These are phyloP conservation scores for Amphiprion percula DNA, from an alignment of 2,113 vertebrate species.

Conservation along the genomic window DNA sequence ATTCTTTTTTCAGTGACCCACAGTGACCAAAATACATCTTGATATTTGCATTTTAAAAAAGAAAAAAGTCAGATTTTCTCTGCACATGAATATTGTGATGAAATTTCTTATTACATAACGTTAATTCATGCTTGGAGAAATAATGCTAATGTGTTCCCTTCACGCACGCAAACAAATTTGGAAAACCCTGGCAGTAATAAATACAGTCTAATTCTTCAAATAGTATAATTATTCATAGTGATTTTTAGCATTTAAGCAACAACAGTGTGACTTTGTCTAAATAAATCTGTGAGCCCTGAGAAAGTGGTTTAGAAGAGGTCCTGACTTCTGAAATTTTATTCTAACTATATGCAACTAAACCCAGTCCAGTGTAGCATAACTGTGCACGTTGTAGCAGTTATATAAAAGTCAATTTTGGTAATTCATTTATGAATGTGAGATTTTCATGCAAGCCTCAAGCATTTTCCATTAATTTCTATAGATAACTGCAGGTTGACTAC, in stretches of 20 bases:
- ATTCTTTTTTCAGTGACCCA: too few species aligned
- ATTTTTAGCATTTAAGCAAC: conserved; percentile 19
- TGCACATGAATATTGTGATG: not conserved
- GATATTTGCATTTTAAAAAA: not conserved
- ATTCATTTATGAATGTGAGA: too few species aligned
- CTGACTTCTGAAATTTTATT: too few species aligned
- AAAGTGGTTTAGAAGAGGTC: too few species aligned
- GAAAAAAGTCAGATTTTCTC: not conserved
- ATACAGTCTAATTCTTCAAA: not conserved
- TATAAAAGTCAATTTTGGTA: too few species aligned
- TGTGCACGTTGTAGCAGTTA: too few species aligned
- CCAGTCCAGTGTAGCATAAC: too few species aligned
- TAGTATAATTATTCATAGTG: conserved; percentile 19
- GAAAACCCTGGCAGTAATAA: conserved; percentile 23
- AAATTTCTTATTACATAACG: conserved; percentile 2
- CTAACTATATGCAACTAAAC: too few species aligned
- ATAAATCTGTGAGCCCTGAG: not conserved
- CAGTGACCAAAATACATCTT: not conserved
- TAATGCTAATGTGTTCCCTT: not conserved
- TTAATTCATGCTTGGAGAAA: not conserved
- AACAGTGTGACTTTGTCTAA: conserved; percentile 4
- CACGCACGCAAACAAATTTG: not conserved
- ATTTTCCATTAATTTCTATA: too few species aligned
- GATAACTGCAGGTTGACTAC: too few species aligned
- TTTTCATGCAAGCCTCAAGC: too few species aligned